phyloP scores from a whole-genome alignment of 2,888 invertebrate species.

The Odontocolon sp. region DNA sequence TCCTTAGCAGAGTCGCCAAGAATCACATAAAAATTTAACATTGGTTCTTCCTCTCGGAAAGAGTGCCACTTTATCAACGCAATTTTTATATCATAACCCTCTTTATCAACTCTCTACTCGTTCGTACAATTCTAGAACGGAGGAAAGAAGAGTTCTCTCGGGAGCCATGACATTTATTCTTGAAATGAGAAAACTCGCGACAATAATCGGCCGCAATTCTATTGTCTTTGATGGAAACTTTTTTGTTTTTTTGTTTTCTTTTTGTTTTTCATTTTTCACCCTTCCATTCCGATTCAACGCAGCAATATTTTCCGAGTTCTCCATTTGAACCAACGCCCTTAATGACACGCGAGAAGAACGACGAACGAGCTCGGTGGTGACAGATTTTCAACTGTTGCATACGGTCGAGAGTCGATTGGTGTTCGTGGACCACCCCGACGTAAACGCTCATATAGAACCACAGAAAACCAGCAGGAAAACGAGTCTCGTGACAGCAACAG shows the following conservation, averaged over 20 bases:
- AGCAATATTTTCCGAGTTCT: constrained; percentile 34
- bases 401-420: constrained; percentile 29
- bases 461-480: constrained; percentile 2
- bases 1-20: too few relatives aligned
- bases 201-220: constrained; percentile 26
- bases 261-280: constrained; percentile 29
- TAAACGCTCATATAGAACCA: neutral
- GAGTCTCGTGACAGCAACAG: neutral
- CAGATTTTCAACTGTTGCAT: constrained; percentile 56
- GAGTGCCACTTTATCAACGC: constrained; percentile 19
- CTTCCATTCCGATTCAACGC: neutral
- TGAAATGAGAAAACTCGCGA: constrained; percentile 54
- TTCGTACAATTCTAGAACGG: constrained; percentile 3
- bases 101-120: constrained; percentile 21
- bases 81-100: neutral
- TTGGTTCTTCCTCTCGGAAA: too few relatives aligned
- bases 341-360: constrained; percentile 36
- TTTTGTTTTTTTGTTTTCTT: constrained; percentile 25
- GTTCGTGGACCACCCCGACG: neutral
- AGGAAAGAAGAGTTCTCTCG: constrained; percentile 11
- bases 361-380: neutral
- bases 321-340: neutral
- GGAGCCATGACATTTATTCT: constrained; percentile 28
- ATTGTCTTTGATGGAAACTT: constrained; percentile 49
- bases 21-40: too few relatives aligned